These are phyloP conservation scores for Oophaga sylvatica DNA, from an alignment of 2,797 vertebrate species.

Conservation along the genomic window DNA sequence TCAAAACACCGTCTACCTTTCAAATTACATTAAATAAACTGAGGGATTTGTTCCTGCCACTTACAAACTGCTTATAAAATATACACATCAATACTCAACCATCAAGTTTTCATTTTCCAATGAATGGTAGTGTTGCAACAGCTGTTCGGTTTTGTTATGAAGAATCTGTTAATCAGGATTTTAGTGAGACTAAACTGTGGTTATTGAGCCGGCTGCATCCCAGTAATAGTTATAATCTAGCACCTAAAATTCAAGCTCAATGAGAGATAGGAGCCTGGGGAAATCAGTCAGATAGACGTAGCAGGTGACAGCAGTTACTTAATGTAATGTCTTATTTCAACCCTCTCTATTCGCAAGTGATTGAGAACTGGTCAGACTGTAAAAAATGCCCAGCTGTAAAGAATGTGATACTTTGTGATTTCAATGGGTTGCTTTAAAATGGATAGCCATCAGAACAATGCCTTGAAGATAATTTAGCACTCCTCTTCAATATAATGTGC, in stretches of 20 bases:
- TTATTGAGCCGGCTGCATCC: slow-evolving; percentile 47
- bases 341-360: slow-evolving; percentile 37
- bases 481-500: neutral
- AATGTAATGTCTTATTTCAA: slow-evolving; percentile 53
- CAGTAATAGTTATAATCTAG: slow-evolving; percentile 59
- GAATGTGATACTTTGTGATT: slow-evolving; percentile 33
- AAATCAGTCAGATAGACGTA: slow-evolving; percentile 52
- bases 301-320: slow-evolving; percentile 54
- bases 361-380: slow-evolving; percentile 47
- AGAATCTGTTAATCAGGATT: slow-evolving; percentile 52
- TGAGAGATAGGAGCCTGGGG: slow-evolving; percentile 46
- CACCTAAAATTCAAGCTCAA: slow-evolving; percentile 49
- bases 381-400: slow-evolving; percentile 30
- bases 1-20: neutral
- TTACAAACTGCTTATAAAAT: slow-evolving; percentile 31
- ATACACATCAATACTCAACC: slow-evolving; percentile 8
- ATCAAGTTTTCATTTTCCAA: slow-evolving; percentile 22
- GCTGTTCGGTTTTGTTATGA: slow-evolving; percentile 49
- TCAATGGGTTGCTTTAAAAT: neutral
- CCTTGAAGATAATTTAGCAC: neutral
- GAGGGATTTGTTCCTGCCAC: slow-evolving; percentile 22
- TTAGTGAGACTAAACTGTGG: slow-evolving; percentile 55
- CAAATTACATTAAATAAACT: slow-evolving; percentile 27
- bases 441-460: neutral
- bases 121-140: slow-evolving; percentile 22